phyloP scores from a whole-genome alignment of 2,888 invertebrate genomes.

The Archaeoteleia sp. region DNA sequence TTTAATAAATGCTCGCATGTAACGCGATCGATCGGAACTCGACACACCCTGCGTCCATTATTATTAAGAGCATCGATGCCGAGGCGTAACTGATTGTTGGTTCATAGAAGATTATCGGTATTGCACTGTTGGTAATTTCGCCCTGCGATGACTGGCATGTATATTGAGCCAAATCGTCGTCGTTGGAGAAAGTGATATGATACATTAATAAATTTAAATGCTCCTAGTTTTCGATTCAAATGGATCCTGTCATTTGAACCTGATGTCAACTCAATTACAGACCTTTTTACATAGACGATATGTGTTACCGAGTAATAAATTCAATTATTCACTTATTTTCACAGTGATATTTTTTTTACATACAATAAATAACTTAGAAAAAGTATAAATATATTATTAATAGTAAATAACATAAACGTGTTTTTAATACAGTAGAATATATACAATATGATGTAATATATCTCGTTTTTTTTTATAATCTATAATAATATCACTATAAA shows the following conservation, averaged over 20 bases:
- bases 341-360: too few relatives aligned
- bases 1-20: conserved; percentile 17
- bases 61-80: conserved; percentile 63
- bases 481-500: too few relatives aligned
- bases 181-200: conserved; percentile 17
- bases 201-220: conserved; percentile 45
- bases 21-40: conserved; percentile 39
- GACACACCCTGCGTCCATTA: conserved; percentile 57
- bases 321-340: too few relatives aligned
- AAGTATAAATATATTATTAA: too few relatives aligned
- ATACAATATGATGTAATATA: too few relatives aligned
- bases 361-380: too few relatives aligned
- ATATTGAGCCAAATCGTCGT: conserved; percentile 48
- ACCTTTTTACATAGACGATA: conserved; percentile 7
- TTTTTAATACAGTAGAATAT: too few relatives aligned
- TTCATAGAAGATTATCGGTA: conserved; percentile 49
- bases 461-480: too few relatives aligned
- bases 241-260: conserved; percentile 24
- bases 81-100: conserved; percentile 69
- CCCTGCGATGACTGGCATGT: conserved; percentile 34
- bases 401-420: too few relatives aligned
- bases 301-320: too few relatives aligned
- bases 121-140: conserved; percentile 26
- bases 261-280: conserved; percentile 14
- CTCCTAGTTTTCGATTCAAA: conserved; percentile 9